These are phyloP conservation scores for Vultur gryphus DNA, from an alignment of 2,797 vertebrate genomes.

Conservation along the genomic window DNA sequence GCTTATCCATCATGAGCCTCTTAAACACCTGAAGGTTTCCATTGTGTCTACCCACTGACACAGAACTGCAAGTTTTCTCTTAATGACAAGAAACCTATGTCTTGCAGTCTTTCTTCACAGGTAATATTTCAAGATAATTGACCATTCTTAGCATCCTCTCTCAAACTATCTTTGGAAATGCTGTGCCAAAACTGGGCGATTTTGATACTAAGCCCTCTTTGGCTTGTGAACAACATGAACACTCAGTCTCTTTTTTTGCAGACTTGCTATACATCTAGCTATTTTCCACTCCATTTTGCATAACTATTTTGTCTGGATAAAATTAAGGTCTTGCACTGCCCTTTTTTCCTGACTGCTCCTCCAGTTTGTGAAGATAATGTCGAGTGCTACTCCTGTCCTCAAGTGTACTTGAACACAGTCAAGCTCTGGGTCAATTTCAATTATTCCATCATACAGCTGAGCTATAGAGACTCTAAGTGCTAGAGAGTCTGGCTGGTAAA, in stretches of 20 bases:
- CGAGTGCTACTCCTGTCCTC: background rate
- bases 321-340: background rate
- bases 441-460: background rate
- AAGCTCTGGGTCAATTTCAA: background rate
- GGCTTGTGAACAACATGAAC: background rate
- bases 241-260: background rate
- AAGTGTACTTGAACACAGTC: background rate
- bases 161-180: background rate
- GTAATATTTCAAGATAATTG: background rate
- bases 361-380: background rate
- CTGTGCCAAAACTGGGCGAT: background rate
- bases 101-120: background rate
- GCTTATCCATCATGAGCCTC: background rate
- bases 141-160: background rate
- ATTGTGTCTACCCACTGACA: background rate
- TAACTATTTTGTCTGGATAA: background rate
- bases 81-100: background rate
- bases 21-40: background rate
- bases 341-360: background rate
- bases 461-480: background rate
- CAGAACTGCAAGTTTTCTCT: background rate
- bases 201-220: background rate
- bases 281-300: background rate
- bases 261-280: background rate
- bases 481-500: background rate